A percentile compares a stretch with the other conserved stretches of the same genome.
Evolutionary conservation across 2,113 vertebrate species (phyloP).

Genomic region (Pionites leucogaster): DNA sequence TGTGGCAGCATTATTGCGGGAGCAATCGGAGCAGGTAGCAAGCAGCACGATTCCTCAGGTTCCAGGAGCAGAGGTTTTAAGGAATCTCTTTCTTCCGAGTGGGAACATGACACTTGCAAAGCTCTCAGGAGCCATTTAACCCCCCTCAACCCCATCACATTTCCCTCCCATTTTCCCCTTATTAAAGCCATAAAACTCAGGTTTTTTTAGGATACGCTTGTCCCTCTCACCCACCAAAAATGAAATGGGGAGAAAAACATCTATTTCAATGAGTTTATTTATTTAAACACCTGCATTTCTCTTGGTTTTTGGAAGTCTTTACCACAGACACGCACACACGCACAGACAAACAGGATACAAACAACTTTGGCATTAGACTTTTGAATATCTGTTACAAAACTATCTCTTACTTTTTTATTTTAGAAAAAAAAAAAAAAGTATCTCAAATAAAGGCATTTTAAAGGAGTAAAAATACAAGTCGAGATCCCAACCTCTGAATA

Average conservation of each 20-base stretch:
- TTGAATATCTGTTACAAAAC: slow-evolving; percentile 88
- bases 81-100: neutral
- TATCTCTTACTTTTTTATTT: slow-evolving; percentile 68
- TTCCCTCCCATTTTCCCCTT: neutral
- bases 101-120: neutral
- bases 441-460: slow-evolving; percentile 74
- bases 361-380: slow-evolving; percentile 89
- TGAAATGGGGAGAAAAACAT: neutral
- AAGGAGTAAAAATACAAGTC: slow-evolving; percentile 79
- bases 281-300: slow-evolving; percentile 62
- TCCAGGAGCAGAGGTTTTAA: neutral
- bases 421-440: slow-evolving; percentile 74
- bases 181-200: neutral
- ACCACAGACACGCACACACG: slow-evolving; percentile 56
- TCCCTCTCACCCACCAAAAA: neutral
- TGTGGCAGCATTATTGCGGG: fast-evolving
- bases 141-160: fast-evolving
- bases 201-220: neutral
- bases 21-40: neutral
- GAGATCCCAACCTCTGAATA: slow-evolving; percentile 85
- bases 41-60: neutral
- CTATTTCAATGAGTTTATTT: slow-evolving; percentile 70
- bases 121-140: neutral
- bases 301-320: slow-evolving; percentile 25
- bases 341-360: slow-evolving; percentile 60